Percentiles rank a stretch among this genome's conserved stretches.
Evolutionary conservation across 2,113 vertebrate species (phyloP).

Genomic region (Anser cygnoides): DNA sequence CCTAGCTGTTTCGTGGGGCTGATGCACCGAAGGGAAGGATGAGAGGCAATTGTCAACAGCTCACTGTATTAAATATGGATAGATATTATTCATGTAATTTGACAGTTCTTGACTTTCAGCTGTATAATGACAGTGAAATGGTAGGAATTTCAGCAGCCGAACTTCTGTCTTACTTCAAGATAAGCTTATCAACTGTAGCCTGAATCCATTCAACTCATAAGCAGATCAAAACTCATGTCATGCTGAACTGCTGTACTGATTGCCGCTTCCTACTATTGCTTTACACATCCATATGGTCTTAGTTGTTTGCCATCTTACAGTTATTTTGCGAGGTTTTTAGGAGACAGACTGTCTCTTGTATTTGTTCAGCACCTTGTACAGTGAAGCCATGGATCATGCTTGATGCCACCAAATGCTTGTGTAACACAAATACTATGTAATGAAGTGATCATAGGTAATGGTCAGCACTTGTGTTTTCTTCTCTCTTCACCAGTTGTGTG

Average conservation of each 20-base stretch:
- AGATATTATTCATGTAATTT: conserved; percentile 70
- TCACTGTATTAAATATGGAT: conserved; percentile 58
- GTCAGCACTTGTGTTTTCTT: not conserved
- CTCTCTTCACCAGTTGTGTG: not conserved
- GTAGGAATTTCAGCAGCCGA: conserved; percentile 65
- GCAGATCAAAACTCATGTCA: conserved; percentile 12
- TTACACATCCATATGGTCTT: not conserved
- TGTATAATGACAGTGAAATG: conserved; percentile 57
- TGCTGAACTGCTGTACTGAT: not conserved
- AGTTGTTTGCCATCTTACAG: conserved; percentile 11
- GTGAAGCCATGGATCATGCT: not conserved
- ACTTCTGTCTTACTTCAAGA: conserved; percentile 70
- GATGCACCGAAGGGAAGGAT: not conserved
- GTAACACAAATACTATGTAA: not conserved
- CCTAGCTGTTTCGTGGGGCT: conserved; percentile 1
- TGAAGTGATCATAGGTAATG: not conserved
- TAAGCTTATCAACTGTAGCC: conserved; percentile 60
- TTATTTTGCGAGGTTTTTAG: not conserved
- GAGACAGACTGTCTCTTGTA: not conserved
- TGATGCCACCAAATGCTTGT: not conserved
- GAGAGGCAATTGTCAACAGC: conserved; percentile 61
- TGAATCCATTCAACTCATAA: conserved; percentile 32
- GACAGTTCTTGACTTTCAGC: conserved; percentile 74
- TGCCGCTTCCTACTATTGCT: not conserved
- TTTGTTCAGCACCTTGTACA: not conserved